phyloP scores from a whole-genome alignment of 2,113 vertebrate genomes.

The Octodon degus region DNA sequence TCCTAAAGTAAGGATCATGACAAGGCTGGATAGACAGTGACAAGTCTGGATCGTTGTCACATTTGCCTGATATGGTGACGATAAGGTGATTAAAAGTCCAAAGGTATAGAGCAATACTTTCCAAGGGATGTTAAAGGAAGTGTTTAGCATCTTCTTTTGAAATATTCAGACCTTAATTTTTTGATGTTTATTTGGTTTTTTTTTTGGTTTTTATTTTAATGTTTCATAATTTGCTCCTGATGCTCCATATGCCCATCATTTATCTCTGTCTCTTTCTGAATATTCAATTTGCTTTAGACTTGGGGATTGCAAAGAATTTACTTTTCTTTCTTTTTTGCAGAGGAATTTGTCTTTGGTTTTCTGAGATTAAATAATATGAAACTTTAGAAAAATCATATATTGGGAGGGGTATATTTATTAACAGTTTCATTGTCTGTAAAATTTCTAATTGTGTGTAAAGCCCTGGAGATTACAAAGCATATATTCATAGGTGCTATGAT shows the following conservation, averaged over 20 bases:
- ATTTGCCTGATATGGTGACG: rapidly evolving
- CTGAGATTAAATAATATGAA: neutral
- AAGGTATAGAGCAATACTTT: neutral
- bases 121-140: neutral
- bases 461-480: neutral
- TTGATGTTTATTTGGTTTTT: neutral
- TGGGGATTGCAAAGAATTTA: neutral
- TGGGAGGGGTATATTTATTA: neutral
- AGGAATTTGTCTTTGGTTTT: neutral
- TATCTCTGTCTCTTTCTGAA: neutral
- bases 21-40: neutral
- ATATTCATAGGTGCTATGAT: no score
- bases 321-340: neutral
- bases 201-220: neutral
- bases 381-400: neutral
- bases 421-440: neutral
- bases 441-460: neutral
- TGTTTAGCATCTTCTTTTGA: neutral
- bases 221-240: neutral
- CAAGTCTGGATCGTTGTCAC: neutral
- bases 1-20: neutral
- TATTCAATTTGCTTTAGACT: neutral
- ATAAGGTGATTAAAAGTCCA: neutral
- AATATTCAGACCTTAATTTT: neutral
- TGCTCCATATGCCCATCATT: neutral